phyloP scores from a whole-genome alignment of 2,113 vertebrate species.

The Vimba vimba region DNA sequence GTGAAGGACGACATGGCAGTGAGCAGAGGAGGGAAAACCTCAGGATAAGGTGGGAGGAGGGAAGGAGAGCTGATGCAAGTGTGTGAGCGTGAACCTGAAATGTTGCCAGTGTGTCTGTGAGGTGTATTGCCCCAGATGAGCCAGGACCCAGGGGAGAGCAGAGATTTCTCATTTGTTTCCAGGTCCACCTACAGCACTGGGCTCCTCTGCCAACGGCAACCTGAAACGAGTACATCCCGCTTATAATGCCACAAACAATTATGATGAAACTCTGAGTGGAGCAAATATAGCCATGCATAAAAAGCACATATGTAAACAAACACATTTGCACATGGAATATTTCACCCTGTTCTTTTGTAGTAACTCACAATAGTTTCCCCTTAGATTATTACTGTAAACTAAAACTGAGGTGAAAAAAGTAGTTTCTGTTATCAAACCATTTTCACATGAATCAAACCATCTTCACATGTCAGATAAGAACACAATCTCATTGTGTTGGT shows the following conservation, averaged over 20 bases:
- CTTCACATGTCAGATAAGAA: not conserved
- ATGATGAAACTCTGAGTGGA: slow-evolving; percentile 67
- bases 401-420: not conserved
- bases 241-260: slow-evolving; percentile 54
- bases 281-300: not conserved
- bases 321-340: not conserved
- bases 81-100: not conserved
- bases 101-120: slow-evolving; percentile 32
- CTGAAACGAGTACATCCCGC: slow-evolving; percentile 59
- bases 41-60: not conserved
- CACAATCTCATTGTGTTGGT: no score
- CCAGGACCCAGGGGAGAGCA: not conserved
- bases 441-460: not conserved
- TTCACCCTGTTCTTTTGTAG: not conserved
- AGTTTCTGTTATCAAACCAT: not conserved
- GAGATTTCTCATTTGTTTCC: slow-evolving; percentile 56
- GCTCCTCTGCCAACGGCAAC: slow-evolving; percentile 57
- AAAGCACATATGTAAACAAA: slow-evolving; percentile 15
- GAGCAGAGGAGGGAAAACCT: not conserved
- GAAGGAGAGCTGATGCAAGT: slow-evolving; percentile 34
- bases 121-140: slow-evolving; percentile 5
- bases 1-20: slow-evolving; percentile 27
- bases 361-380: not conserved
- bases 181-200: slow-evolving; percentile 51
- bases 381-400: not conserved